Evolutionary conservation across 1,140 invertebrate species (phyloP).

Genomic region (Drosophila ambigua): DNA sequence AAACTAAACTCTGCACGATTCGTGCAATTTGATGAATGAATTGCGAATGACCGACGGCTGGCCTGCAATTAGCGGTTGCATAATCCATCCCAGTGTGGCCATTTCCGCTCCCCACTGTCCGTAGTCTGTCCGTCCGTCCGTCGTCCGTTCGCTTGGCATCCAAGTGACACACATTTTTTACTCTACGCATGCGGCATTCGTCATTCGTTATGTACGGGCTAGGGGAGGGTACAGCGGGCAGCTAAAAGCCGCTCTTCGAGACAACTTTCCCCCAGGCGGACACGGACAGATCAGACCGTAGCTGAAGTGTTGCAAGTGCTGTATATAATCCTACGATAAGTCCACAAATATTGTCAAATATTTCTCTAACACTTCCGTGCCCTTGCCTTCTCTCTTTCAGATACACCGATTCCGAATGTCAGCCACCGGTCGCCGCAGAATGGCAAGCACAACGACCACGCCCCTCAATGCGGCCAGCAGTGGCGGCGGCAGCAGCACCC

Average conservation of each 20-base stretch:
- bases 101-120: conserved; percentile 28
- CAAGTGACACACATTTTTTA: conserved; percentile 35
- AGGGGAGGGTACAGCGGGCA: too few relatives aligned
- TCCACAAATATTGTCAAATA: conserved; percentile 19
- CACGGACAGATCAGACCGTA: too few relatives aligned
- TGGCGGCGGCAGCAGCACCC: conserved; percentile 7
- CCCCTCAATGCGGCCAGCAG: conserved; percentile 1
- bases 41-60: conserved; percentile 38
- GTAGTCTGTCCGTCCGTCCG: too few relatives aligned
- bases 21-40: conserved; percentile 35
- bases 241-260: too few relatives aligned
- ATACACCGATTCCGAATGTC: conserved; percentile 4
- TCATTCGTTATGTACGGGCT: too few relatives aligned
- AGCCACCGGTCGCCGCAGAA: conserved; percentile 19
- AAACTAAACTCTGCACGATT: conserved; percentile 14
- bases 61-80: conserved; percentile 51
- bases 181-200: too few relatives aligned
- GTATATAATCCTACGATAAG: too few relatives aligned
- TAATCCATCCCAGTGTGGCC: conserved; percentile 35
- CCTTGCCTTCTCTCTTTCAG: neutral
- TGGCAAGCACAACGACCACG: conserved; percentile 60
- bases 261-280: too few relatives aligned
- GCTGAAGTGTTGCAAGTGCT: too few relatives aligned
- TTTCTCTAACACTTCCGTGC: conserved; percentile 9
- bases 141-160: neutral